These are phyloP conservation scores for Cerastis rubricosa DNA, from an alignment of 2,888 invertebrate species.

Conservation along the genomic window DNA sequence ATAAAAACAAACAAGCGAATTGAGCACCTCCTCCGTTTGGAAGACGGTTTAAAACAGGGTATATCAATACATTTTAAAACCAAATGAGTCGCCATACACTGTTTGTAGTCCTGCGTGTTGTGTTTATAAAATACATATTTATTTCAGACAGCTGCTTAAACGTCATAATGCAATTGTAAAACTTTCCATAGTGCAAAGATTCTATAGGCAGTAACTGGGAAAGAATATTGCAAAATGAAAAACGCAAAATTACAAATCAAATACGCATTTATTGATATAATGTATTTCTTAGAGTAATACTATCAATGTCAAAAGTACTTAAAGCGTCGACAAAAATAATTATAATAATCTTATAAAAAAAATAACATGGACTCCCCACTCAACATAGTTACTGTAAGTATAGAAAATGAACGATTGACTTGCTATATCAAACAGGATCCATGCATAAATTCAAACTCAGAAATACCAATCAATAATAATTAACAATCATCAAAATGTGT, in stretches of 20 bases:
- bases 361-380: conserved; percentile 55
- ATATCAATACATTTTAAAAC: too few relatives aligned
- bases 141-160: too few relatives aligned
- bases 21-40: too few relatives aligned
- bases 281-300: conserved; percentile 71
- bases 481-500: not conserved
- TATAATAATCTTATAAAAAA: conserved; percentile 57
- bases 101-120: too few relatives aligned
- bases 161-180: too few relatives aligned
- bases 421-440: not conserved
- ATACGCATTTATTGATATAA: conserved; percentile 71
- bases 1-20: too few relatives aligned
- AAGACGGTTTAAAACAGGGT: too few relatives aligned
- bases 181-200: not conserved
- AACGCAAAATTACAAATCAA: conserved; percentile 57
- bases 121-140: too few relatives aligned
- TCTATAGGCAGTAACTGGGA: not conserved
- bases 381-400: not conserved
- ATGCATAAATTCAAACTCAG: not conserved
- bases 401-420: not conserved
- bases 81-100: too few relatives aligned
- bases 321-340: conserved; percentile 58
- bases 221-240: conserved; percentile 5
- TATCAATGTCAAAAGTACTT: conserved; percentile 64
- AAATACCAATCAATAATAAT: not conserved